Base-by-base conservation (phyloP, 2,797 vertebrate genomes). In the Hafferia zeledoni region DNA sequence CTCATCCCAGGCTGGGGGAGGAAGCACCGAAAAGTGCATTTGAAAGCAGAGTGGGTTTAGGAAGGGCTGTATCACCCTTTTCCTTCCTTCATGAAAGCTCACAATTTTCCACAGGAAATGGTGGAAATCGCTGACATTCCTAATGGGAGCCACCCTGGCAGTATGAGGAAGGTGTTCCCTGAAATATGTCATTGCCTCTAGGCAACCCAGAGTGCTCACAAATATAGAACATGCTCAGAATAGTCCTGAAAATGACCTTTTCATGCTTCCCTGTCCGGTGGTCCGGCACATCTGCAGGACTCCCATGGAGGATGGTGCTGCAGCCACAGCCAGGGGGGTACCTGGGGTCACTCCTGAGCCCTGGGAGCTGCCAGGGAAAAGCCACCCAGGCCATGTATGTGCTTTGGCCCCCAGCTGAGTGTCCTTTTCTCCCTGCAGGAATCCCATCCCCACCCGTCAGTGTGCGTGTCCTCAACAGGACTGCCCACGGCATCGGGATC, bases 401-500 rank as follows among this genome's bases (percentile, higher is more conserved):
- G 35, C 63, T 69, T 25, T 56, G 60, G 10, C 14, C 67, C 88
- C 30, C 61, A 23, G 31, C n/a, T 91, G 74, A 79, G 15, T 16
- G n/a, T 41, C 24, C 30, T 53, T 55, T 96, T 87, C 88, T 83
- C 46, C 33, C 67, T 75, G 57, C 67, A 98, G 98, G 82, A 60
- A 90, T 97, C 47, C 98, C 98, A 7, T 97, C 70, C 0, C 93
- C 98, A 3, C 98, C 97, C 0, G 3, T 91, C 23, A 63, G 98
- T 3, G 63, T 99, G 72, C 91, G 14, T 3, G 95, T 99, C 72
- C 89, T 68, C 33, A 98, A 98, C 70, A 97, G 95, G 23, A 98
- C 98, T 18, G 97, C 98, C 47, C 98, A 98, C n/a, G 95, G 98
- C 47, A 56, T 99, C 2, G 5, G 80, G 6, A 61, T 99, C 85